Evolutionary conservation across 2,888 invertebrate species (phyloP), one percentile per base, ranked within the genome.

Genomic region (Drosophila meridiana): DNA sequence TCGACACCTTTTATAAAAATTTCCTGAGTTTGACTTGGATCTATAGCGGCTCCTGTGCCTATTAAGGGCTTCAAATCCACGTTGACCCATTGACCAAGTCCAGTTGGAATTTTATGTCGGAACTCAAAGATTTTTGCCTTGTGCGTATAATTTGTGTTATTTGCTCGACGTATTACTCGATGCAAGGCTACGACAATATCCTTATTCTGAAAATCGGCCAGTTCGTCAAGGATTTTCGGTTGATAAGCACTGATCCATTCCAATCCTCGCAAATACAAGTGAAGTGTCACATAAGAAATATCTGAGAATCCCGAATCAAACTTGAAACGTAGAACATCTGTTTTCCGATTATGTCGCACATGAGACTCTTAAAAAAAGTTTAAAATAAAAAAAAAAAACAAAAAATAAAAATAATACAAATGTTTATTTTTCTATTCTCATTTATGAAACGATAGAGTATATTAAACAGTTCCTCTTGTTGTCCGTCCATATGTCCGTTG

Each of bases 31-130:
- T 96, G 95, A 66, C 95, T 94, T 5, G 60, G 48, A 3, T 43
- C 60, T 40, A 61, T 43, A 13, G 45, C 30, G 4, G 96, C 96
- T 42, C 30, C 81, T 8, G 70, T n/a, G 56, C 95, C 94, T 42
- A 97, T 95, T 93, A 97, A 95, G 53, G 95, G 95, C 52, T 96
- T 95, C 8, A 97, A 94, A 87, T 97, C 96, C 58, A 97, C 93
- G 82, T 95, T 95, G 76, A 97, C 93, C 97, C 97, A 97, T 62
- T 91, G 82, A 0, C 93, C 93, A 34, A 82, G 70, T 4, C 92
- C 92, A 2, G 78, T 73, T 3, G 93, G 93, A 76, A 93, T 92
- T 69, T 83, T 82, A 63, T 90, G 92, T 0, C 83, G 85, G 40
- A 90, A 88, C 67, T 92, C 92, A 38, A 83, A 87, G 28, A 92